Conservation (phyloP, 2,888 invertebrate species). For the Timema cristinae region DNA sequence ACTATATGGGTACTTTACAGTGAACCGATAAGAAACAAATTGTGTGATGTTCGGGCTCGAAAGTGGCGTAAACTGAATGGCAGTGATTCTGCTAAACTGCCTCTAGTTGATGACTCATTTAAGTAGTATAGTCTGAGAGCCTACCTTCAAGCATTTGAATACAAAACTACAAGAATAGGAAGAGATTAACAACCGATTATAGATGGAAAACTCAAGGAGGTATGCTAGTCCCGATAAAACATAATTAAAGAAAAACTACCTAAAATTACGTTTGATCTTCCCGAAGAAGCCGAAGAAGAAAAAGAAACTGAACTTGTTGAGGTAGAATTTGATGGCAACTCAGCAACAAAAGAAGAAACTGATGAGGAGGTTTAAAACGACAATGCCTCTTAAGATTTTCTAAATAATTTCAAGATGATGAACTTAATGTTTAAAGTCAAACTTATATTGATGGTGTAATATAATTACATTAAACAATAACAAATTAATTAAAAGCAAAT, state of each 20-base stretch:
- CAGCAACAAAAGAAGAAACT: too few species aligned
- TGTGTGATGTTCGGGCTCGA: background rate
- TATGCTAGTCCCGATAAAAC: background rate
- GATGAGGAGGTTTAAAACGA: too few species aligned
- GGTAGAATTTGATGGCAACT: too few species aligned
- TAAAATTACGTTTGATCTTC: background rate
- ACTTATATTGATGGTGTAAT: too few species aligned
- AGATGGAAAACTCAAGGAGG: background rate
- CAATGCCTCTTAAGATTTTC: too few species aligned
- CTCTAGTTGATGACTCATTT: background rate
- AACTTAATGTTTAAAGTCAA: too few species aligned
- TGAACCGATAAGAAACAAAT: background rate
- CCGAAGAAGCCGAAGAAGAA: background rate
- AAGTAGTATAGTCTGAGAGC: background rate
- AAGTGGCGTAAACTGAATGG: background rate
- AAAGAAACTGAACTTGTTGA: background rate
- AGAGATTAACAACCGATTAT: background rate
- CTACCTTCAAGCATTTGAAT: constrained; percentile 1
- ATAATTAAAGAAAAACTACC: background rate
- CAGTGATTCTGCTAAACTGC: background rate
- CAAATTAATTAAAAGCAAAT: too few species aligned
- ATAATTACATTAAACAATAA: too few species aligned
- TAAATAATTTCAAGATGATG: too few species aligned
- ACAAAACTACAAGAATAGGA: background rate
- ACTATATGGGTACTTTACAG: background rate